Conservation (phyloP, 2,888 invertebrate genomes). For the Volucella inanis region DNA sequence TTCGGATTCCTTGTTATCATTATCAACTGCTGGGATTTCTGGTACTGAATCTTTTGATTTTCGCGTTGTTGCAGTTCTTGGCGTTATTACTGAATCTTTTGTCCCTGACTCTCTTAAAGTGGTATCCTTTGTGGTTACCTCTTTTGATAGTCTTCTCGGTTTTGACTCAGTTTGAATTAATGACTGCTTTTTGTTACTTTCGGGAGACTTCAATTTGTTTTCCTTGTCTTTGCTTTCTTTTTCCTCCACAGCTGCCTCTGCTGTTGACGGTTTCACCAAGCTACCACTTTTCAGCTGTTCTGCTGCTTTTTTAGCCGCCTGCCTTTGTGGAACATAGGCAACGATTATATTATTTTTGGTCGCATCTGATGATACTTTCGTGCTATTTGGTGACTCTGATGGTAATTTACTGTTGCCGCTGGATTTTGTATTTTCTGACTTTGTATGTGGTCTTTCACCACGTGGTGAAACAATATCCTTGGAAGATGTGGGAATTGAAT, state of each 20-base stretch:
- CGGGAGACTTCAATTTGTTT: slow-evolving; percentile 80
- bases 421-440: slow-evolving; percentile 79
- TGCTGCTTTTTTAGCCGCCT: slow-evolving; percentile 95
- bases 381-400: slow-evolving; percentile 56
- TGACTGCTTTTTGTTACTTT: slow-evolving; percentile 71
- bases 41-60: slow-evolving; percentile 60
- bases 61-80: slow-evolving; percentile 59
- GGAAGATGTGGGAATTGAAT: slow-evolving; percentile 42
- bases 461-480: slow-evolving; percentile 68
- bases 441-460: slow-evolving; percentile 71
- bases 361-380: slow-evolving; percentile 67
- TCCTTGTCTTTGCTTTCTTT: slow-evolving; percentile 79
- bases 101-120: slow-evolving; percentile 49
- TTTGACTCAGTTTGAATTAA: slow-evolving; percentile 76
- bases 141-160: slow-evolving; percentile 80
- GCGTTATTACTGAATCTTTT: slow-evolving; percentile 42
- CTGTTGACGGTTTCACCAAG: slow-evolving; percentile 83
- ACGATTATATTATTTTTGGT: slow-evolving; percentile 85
- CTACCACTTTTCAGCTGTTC: slow-evolving; percentile 94
- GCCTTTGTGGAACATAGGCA: slow-evolving; percentile 93
- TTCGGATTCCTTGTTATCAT: slow-evolving; percentile 75
- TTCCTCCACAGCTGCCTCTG: slow-evolving; percentile 68
- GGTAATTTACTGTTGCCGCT: slow-evolving; percentile 75
- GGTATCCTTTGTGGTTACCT: slow-evolving; percentile 19
- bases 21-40: slow-evolving; percentile 38